Evolutionary conservation across 2,888 invertebrate species (phyloP).

Genomic region (Drosophila hawaiiensis): DNA sequence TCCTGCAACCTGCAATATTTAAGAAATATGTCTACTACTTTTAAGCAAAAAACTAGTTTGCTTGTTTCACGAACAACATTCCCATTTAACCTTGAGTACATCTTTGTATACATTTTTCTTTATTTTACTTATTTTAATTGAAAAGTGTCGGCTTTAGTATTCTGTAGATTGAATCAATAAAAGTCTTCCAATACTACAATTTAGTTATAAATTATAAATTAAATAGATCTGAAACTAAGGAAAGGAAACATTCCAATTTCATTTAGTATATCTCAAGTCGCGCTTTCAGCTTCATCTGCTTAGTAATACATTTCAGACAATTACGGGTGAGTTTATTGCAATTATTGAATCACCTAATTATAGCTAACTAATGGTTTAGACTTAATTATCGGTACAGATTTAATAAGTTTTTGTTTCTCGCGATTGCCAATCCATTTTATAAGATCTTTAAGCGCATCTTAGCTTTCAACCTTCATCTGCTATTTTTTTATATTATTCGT

Average conservation of each 20-base stretch:
- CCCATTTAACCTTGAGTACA: neutral
- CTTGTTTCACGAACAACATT: neutral
- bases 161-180: neutral
- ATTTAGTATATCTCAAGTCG: too few relatives aligned
- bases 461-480: conserved; percentile 10
- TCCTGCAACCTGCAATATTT: neutral
- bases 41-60: neutral
- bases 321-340: neutral
- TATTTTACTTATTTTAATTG: neutral
- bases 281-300: neutral
- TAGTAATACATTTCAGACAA: neutral
- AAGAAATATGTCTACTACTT: neutral
- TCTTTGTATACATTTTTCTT: neutral
- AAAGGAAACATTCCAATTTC: neutral
- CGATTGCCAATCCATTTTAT: neutral
- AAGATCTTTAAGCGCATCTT: neutral
- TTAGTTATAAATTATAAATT: neutral
- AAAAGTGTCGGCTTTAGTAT: too few relatives aligned
- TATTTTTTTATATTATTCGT: neutral
- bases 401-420: neutral
- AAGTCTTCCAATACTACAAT: neutral
- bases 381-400: neutral
- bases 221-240: neutral
- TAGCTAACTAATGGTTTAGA: neutral
- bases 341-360: neutral